Evolutionary conservation across 2,113 vertebrate genomes (phyloP).

Genomic region (Sceloporus tristichus): DNA sequence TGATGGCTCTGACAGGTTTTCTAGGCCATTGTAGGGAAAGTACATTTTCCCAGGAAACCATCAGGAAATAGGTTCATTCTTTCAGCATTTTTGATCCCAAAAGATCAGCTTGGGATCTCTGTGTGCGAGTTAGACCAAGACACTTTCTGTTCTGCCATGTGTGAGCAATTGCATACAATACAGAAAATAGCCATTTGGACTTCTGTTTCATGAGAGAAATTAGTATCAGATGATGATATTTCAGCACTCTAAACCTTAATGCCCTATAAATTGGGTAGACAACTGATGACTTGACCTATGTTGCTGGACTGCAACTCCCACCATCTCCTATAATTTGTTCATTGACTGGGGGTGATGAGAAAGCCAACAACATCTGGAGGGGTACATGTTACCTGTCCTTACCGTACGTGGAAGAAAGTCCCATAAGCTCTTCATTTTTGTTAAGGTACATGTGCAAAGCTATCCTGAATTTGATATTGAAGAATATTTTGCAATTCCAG

Average conservation of each 20-base stretch:
- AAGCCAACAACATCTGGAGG: background rate
- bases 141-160: background rate
- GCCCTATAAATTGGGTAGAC: too few species aligned
- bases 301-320: background rate
- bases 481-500: background rate
- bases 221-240: background rate
- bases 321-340: background rate
- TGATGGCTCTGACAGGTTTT: too few species aligned
- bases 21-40: background rate
- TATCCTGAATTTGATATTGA: background rate
- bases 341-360: background rate
- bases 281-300: too few species aligned
- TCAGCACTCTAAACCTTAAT: too few species aligned
- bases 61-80: too few species aligned
- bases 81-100: too few species aligned
- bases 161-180: background rate
- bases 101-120: too few species aligned
- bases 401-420: background rate
- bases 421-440: background rate
- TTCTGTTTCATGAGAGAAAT: background rate
- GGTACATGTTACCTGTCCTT: background rate
- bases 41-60: background rate
- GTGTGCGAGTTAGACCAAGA: background rate
- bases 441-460: background rate
- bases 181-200: too few species aligned